These are phyloP conservation scores for Spongilla lacustris DNA, from an alignment of 37 sponge, comb jelly and placozoan genomes.

Conservation along the genomic window DNA sequence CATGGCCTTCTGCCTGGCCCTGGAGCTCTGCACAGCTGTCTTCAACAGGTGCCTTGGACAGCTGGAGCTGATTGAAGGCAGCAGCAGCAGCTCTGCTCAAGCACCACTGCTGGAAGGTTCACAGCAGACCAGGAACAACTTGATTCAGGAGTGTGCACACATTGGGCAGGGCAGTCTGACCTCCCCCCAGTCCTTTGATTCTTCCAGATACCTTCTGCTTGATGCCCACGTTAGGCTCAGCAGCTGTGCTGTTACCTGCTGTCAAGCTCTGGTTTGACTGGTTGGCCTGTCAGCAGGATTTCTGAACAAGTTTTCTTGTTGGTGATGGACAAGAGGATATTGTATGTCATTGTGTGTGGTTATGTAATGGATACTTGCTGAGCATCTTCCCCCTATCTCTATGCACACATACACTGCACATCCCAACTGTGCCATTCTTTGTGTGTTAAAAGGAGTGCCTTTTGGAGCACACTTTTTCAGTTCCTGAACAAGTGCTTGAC, in stretches of 20 bases:
- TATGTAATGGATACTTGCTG: neutral
- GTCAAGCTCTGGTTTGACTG: slow-evolving; percentile 66
- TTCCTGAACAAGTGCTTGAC: slow-evolving; percentile 29
- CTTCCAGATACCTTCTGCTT: neutral
- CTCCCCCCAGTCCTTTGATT: neutral
- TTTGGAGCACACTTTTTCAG: slow-evolving; percentile 11
- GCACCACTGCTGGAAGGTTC: neutral
- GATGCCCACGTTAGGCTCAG: neutral
- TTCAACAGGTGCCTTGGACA: neutral
- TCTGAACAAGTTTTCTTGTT: slow-evolving; percentile 32
- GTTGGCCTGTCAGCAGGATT: slow-evolving; percentile 35
- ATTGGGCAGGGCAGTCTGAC: neutral
- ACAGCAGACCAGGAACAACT: neutral
- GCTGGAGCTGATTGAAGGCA: neutral
- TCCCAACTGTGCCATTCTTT: neutral
- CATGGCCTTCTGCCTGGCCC: slow-evolving; percentile 9
- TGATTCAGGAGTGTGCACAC: neutral
- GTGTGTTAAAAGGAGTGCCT: slow-evolving; percentile 15
- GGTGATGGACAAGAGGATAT: neutral
- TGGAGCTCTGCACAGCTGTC: slow-evolving; percentile 17
- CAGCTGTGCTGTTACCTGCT: slow-evolving; percentile 25
- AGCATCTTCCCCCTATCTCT: neutral
- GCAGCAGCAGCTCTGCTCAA: neutral
- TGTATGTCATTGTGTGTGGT: slow-evolving; percentile 21
- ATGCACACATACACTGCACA: neutral